These are phyloP conservation scores for Okamejei kenojei DNA, from an alignment of 2,797 vertebrate species.

Conservation along the genomic window DNA sequence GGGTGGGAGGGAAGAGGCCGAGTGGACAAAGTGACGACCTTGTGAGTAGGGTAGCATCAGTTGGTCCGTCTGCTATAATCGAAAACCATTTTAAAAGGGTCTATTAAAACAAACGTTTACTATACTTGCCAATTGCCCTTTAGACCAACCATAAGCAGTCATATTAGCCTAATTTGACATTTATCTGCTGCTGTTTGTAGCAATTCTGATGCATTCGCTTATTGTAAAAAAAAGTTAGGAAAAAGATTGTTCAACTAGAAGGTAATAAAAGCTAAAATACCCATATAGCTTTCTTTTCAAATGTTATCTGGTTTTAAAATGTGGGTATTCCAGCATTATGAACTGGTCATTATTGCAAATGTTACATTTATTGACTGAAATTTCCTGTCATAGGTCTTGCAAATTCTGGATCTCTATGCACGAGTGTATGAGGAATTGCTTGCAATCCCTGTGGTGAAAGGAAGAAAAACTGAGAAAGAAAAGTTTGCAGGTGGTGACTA, in stretches of 20 bases:
- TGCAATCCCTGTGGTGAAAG: conserved; percentile 93
- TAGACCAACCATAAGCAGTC: neutral
- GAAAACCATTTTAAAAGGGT: too few relatives aligned
- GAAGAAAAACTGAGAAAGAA: conserved; percentile 93
- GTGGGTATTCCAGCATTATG: neutral
- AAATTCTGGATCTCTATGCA: conserved; percentile 89
- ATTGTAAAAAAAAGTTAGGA: neutral
- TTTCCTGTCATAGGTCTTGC: conserved; percentile 68
- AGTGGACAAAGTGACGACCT: too few relatives aligned
- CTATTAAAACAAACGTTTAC: too few relatives aligned
- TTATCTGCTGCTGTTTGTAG: neutral
- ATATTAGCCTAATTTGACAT: neutral
- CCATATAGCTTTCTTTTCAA: neutral
- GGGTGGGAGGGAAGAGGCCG: too few relatives aligned
- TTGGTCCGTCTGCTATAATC: too few relatives aligned
- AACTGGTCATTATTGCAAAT: neutral
- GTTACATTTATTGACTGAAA: too few relatives aligned
- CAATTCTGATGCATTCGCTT: neutral
- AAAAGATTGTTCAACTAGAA: neutral
- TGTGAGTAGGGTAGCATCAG: too few relatives aligned
- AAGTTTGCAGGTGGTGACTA: conserved; percentile 97
- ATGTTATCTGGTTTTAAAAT: neutral
- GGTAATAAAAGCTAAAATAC: neutral
- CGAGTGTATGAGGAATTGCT: conserved; percentile 88
- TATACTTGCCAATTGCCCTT: neutral